These are phyloP conservation scores for Eupeodes luniger DNA, from an alignment of 2,888 invertebrate species.

Conservation along the genomic window DNA sequence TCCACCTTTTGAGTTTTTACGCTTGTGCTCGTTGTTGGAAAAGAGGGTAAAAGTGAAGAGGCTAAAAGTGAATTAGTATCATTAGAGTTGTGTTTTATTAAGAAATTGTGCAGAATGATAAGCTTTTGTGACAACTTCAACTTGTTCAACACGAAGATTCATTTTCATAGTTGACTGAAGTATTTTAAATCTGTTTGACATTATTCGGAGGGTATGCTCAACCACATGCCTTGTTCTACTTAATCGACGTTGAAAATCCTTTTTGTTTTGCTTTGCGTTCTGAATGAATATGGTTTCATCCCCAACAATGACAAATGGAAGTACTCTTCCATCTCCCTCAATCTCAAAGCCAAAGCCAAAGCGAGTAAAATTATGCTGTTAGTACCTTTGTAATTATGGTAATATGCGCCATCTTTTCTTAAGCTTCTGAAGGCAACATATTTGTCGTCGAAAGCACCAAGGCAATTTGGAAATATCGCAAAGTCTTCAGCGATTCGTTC, in stretches of 20 bases:
- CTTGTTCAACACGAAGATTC: no score
- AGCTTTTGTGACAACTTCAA: no score
- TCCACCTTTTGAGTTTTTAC: slow-evolving; percentile 6
- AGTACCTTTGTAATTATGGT: no score
- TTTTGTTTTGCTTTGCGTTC: slow-evolving; percentile 1
- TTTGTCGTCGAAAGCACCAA: no score
- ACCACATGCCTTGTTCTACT: slow-evolving; percentile 18
- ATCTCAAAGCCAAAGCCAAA: no score
- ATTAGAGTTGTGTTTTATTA: background rate
- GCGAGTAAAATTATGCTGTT: no score
- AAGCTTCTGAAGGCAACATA: no score
- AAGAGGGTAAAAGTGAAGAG: background rate
- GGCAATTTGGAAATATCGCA: no score
- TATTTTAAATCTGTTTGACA: slow-evolving; percentile 33
- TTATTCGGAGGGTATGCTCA: slow-evolving; percentile 35
- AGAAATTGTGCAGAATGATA: no score
- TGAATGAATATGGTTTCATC: slow-evolving; percentile 1
- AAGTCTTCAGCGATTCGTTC: background rate
- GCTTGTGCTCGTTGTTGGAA: slow-evolving; percentile 15
- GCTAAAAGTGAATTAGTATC: background rate
- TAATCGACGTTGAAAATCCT: background rate
- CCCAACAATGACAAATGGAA: background rate
- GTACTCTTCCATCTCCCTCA: background rate
- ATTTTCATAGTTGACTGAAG: background rate
- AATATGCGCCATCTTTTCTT: no score